Percentiles rank a stretch among this genome's conserved stretches.
These are phyloP conservation scores for Hypsopygia costalis DNA, from an alignment of 2,888 invertebrate species.

Conservation along the genomic window DNA sequence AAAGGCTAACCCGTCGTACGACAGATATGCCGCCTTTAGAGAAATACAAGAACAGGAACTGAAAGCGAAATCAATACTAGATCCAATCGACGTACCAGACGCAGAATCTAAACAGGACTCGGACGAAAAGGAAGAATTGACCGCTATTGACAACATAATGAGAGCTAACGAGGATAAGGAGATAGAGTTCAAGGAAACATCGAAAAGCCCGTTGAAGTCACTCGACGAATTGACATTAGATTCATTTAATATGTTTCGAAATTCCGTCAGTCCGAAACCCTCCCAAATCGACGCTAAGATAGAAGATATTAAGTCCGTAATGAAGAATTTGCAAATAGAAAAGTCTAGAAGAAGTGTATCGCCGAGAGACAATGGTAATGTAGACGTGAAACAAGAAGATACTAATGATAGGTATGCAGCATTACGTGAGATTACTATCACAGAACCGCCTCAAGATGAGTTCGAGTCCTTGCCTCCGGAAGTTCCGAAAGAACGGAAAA, in stretches of 20 bases:
- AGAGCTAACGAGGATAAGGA: conserved; percentile 44
- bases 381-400: conserved; percentile 62
- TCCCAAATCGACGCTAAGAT: conserved; percentile 66
- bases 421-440: conserved; percentile 86
- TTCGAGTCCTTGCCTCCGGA: conserved; percentile 70
- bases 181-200: conserved; percentile 42
- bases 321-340: conserved; percentile 66
- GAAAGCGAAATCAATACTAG: conserved; percentile 66
- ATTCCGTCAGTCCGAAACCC: conserved; percentile 70
- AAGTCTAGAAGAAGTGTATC: conserved; percentile 58
- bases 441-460: conserved; percentile 80
- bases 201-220: conserved; percentile 60
- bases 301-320: conserved; percentile 70
- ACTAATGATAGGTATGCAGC: conserved; percentile 88
- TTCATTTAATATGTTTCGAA: conserved; percentile 64
- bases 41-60: conserved; percentile 90
- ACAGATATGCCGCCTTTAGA: conserved; percentile 93
- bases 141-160: conserved; percentile 52
- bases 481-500: conserved; percentile 69
- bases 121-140: conserved; percentile 57
- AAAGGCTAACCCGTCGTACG: conserved; percentile 82
- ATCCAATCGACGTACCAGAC: conserved; percentile 41
- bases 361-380: conserved; percentile 66
- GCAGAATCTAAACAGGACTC: conserved; percentile 55
- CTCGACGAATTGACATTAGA: conserved; percentile 64